These are phyloP conservation scores for Phenacoccus solenopsis DNA, from an alignment of 1,140 invertebrate species.

Conservation along the genomic window DNA sequence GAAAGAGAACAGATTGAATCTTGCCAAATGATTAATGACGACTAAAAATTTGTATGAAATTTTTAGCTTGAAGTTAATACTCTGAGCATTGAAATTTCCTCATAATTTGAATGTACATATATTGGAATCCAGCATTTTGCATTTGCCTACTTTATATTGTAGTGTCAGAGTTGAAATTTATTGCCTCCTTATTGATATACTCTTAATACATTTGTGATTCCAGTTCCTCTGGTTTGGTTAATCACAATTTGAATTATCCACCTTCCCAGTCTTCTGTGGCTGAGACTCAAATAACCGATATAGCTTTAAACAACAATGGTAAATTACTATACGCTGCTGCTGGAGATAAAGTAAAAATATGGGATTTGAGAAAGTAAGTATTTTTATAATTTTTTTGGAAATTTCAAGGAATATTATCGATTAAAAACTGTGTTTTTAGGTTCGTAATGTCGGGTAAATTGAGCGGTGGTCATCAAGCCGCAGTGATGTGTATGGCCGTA, in stretches of 20 bases:
- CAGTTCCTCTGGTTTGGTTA: constrained; percentile 49
- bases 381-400: not conserved
- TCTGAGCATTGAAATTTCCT: not conserved
- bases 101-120: not conserved
- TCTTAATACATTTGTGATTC: not conserved
- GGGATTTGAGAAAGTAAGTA: constrained; percentile 65
- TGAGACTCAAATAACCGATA: constrained; percentile 54
- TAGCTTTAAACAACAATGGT: constrained; percentile 45
- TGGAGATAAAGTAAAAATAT: constrained; percentile 64
- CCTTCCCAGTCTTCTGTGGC: constrained; percentile 43
- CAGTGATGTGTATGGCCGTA: constrained; percentile 70
- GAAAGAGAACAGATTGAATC: no score
- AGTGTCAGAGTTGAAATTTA: not conserved
- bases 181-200: not conserved
- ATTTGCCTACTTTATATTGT: no score
- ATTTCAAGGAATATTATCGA: constrained; percentile 18
- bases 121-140: not conserved
- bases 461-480: constrained; percentile 70
- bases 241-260: constrained; percentile 37
- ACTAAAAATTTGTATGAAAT: no score
- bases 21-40: no score
- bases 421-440: constrained; percentile 33
- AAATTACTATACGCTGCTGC: constrained; percentile 58
- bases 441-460: constrained; percentile 58
- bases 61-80: no score